Base-by-base conservation (phyloP, 2,797 vertebrate species). In the Acipenser oxyrinchus region DNA sequence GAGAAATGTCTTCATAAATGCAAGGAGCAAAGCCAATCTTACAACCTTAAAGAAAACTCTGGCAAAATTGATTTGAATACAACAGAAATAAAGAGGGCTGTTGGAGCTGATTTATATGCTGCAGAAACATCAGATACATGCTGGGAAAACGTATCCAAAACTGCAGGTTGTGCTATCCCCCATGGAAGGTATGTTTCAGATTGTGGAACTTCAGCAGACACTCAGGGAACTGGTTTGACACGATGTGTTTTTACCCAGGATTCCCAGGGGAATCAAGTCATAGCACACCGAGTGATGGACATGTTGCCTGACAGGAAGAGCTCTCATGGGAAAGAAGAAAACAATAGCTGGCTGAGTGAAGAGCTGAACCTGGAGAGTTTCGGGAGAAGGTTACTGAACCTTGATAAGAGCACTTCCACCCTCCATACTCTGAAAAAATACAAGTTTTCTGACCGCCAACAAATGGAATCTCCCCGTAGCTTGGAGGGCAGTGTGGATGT, bases 401-500 rank as follows among this genome's bases (percentile, higher is more conserved):
- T 1, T 13, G 51, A 71, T 49, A 70, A 37, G 1, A 77, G 6
- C 63, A 76, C 75, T 1, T 84, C 81, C 1, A 79, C 77, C 66
- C 7, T 7, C 55, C 2, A 11, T 7, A 7, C 55, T 58, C 55
- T 7, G 15, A 58, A 58, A 58, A 58, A 7, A n/a, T n/a, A 11
- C 12, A 11, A 58, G 12, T 13, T 13, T 58, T 11, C 12, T 6
- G 12, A n/a, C 12, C 6, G 55, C 12, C 8, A 18, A 37, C 15
- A 57, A 49, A 11, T 4, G 4, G 59, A 66, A 10, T 37, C 48
- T 1, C 48, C 2, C 7, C 1, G 9, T n/a, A 50, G 1, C 57
- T 10, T 8, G 18, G 57, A 1, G 49, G 4, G 7, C 37, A 37
- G 37, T 23, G 10, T 51, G 10, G 10, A 12, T 8, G 48, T 11